Percentiles rank a stretch among this genome's conserved stretches.
Conservation (phyloP, 2,113 vertebrate species). For the Pipra filicauda region DNA sequence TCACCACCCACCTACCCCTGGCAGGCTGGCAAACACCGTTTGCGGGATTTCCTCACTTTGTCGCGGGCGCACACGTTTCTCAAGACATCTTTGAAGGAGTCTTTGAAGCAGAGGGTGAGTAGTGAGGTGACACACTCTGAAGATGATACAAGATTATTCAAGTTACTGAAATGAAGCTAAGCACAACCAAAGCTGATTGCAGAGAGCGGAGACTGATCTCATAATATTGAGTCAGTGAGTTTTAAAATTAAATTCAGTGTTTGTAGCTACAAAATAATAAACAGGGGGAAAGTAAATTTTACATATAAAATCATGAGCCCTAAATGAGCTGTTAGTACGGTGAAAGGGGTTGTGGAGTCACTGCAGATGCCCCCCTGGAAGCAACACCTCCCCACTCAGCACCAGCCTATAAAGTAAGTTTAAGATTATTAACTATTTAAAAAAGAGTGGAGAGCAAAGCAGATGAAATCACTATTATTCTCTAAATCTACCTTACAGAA, state of each 20-base stretch:
- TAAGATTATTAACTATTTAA: not conserved
- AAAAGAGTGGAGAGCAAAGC: not conserved
- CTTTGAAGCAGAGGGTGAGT: conserved; percentile 38
- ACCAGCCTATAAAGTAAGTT: not conserved
- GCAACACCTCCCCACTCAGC: not conserved
- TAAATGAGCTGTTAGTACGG: not conserved
- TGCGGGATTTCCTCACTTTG: conserved; percentile 5
- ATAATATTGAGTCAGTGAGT: conserved; percentile 1
- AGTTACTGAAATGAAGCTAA: conserved; percentile 20
- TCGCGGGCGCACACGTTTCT: not conserved
- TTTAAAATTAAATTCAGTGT: conserved; percentile 4
- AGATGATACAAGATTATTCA: not conserved
- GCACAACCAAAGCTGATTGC: conserved; percentile 6
- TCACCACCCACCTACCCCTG: conserved; percentile 37
- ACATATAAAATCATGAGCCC: not conserved
- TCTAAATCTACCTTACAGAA: not conserved
- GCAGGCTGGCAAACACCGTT: conserved; percentile 46
- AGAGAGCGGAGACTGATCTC: not conserved
- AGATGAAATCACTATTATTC: not conserved
- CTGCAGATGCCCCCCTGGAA: not conserved
- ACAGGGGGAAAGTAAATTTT: not conserved
- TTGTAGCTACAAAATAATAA: not conserved
- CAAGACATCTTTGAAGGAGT: not conserved
- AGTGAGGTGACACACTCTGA: conserved; percentile 16
- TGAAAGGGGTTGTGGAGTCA: not conserved